Evolutionary conservation across 2,888 invertebrate species (phyloP), one percentile per base, ranked within the genome.

Genomic region (Leistus spinibarbis): DNA sequence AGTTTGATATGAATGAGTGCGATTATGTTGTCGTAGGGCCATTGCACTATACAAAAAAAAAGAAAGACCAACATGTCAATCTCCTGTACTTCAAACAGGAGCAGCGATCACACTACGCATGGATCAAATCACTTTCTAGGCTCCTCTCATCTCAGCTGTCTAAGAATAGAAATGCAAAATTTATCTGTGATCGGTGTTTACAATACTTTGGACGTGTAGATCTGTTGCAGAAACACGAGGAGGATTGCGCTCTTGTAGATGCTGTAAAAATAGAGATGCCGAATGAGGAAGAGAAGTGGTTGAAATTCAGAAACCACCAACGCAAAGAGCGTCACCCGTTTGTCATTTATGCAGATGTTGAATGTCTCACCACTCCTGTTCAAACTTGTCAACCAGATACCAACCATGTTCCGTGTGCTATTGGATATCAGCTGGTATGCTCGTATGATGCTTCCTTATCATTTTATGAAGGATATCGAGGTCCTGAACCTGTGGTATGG

Each of bases 361-460:
- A 76, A 66, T 65, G 66, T 66, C 40, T 76, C 2, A 57, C 65
- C 13, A 10, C 27, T 22, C 65, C 57, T n/a, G 23, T 70, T 19
- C 22, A 16, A 2, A 64, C 19, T 19, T 60, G 71, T 40, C 16
- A 66, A 53, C 54, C 23, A 17, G 62, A 67, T 40, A 24, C 67
- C 4, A 7, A 65, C 1, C 71, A 79, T 79, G 65, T 81, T 70
- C 71, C 66, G 77, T 70, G 76, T 78, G 17, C 76, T 76, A 0
- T 62, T 73, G 20, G 62, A 65, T 24, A 76, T 81, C 17, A 81
- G 19, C 0, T 71, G 17, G 23, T 65, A 20, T 76, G 72, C 68
- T 72, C 72, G 10, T 63, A 69, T 27, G 76, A 77, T 56, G 67
- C 71, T 13, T 3, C 0, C 0, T 24, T 53, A 40, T 76, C 64